Base-by-base conservation (phyloP, 2,797 vertebrate species). In the Echiichthys vipera region DNA sequence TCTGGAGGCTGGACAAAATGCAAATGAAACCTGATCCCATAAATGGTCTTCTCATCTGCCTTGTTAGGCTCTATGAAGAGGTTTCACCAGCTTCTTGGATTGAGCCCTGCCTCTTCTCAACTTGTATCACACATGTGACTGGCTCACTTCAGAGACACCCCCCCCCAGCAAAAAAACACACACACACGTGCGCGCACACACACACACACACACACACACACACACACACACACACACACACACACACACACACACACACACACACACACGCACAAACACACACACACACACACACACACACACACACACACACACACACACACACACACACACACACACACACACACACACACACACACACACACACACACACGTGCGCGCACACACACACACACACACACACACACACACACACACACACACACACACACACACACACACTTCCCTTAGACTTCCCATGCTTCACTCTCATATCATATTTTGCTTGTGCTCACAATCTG, bases 1-100 rank as follows among this genome's bases (percentile, higher is more conserved):
- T 95, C 91, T 94, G 82, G 83, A 85, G 89, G 88, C 87, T 56
- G 90, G 91, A 91, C 85, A 87, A 90, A 93, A 91, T 87, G 91
- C 86, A 91, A 95, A 93, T 92, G 94, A 93, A 95, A 95, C 55
- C 42, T 59, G 93, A 95, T 93, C 94, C 89, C 84, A 89, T 93
- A 95, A 95, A 93, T 80, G 88, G 84, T 78, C 88, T 91, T 85
- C 91, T 95, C 92, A 90, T 95, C 93, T 91, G 92, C 91, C 91
- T 95, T 82, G 92, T 95, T 95, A 95, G 92, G 76, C 71, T 68
- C 79, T 68, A 70, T 81, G 88, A 85, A 91, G 84, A 89, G 89
- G 89, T 87, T 90, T 87, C 81, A 78, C 58, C 67, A 74, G 77
- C 77, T 65, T 58, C 64, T 77, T 69, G 71, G 68, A 80, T 17